Conservation (phyloP, 2,797 vertebrate genomes). For the Molossus alvarezi region DNA sequence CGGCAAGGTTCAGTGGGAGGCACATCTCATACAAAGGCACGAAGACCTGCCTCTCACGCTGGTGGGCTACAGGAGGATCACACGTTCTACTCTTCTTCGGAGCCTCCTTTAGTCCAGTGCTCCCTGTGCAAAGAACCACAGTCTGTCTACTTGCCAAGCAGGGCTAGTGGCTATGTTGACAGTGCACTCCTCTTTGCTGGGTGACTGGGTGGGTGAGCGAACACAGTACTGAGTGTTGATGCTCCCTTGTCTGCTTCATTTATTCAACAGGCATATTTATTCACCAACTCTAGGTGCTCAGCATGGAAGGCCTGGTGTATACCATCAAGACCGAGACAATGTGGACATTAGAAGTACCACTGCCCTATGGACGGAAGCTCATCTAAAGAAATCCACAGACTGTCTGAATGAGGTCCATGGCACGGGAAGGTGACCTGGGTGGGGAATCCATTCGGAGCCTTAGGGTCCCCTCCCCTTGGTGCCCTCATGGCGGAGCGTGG, state of each 20-base stretch:
- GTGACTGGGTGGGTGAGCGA: neutral
- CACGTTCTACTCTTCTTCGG: too few species aligned
- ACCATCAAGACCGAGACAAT: neutral
- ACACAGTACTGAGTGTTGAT: neutral
- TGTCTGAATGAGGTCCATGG: neutral
- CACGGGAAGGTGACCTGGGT: neutral
- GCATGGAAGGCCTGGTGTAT: neutral
- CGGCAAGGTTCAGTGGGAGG: too few species aligned
- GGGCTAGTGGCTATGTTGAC: neutral
- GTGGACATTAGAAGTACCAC: neutral
- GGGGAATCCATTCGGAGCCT: neutral
- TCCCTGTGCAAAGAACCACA: neutral
- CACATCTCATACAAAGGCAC: too few species aligned
- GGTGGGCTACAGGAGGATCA: too few species aligned
- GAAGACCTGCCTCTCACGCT: too few species aligned
- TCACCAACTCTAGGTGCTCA: neutral
- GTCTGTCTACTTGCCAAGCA: neutral
- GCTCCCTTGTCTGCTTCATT: neutral
- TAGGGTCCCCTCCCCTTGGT: neutral
- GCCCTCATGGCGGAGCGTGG: neutral
- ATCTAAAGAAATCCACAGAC: neutral
- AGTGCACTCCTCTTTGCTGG: neutral
- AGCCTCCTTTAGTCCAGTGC: neutral
- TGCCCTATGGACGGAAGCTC: neutral
- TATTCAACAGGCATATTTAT: neutral